Conservation (phyloP, 2,113 vertebrate species). For the Arizona elegans region DNA sequence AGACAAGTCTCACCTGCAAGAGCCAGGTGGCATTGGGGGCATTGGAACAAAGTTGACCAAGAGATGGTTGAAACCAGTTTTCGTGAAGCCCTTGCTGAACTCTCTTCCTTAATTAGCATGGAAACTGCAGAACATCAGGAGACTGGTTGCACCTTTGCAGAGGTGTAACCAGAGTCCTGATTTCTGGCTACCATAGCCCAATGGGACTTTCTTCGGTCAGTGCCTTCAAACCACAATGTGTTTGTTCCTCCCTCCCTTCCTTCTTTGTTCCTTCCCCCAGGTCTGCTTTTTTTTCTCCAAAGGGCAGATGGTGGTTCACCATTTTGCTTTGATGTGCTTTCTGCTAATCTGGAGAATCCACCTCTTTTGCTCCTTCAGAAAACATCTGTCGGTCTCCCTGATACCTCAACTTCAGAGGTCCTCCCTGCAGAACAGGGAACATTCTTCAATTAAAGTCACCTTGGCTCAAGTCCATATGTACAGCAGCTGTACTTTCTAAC, state of each 20-base stretch:
- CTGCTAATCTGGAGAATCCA: neutral
- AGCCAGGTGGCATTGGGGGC: neutral
- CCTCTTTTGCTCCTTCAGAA: neutral
- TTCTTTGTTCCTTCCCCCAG: neutral
- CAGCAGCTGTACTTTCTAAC: neutral
- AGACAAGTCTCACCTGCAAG: neutral
- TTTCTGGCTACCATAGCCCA: neutral
- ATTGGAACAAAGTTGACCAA: neutral
- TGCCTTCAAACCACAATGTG: neutral
- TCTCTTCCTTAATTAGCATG: neutral
- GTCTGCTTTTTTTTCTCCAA: neutral
- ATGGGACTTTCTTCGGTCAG: neutral
- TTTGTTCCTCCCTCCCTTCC: neutral
- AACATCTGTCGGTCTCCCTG: neutral
- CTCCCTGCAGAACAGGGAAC: neutral
- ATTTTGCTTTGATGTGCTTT: conserved; percentile 1
- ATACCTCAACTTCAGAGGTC: neutral
- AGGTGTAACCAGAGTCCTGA: neutral
- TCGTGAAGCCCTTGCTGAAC: neutral
- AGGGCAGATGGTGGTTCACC: neutral
- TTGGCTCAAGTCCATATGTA: neutral
- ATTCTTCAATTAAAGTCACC: neutral
- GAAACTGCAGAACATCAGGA: neutral
- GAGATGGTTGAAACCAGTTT: neutral
- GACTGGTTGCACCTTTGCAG: neutral